Percentiles rank a stretch among this genome's conserved stretches.
phyloP scores from a whole-genome alignment of 2,888 invertebrate species.

The Arge pagana region DNA sequence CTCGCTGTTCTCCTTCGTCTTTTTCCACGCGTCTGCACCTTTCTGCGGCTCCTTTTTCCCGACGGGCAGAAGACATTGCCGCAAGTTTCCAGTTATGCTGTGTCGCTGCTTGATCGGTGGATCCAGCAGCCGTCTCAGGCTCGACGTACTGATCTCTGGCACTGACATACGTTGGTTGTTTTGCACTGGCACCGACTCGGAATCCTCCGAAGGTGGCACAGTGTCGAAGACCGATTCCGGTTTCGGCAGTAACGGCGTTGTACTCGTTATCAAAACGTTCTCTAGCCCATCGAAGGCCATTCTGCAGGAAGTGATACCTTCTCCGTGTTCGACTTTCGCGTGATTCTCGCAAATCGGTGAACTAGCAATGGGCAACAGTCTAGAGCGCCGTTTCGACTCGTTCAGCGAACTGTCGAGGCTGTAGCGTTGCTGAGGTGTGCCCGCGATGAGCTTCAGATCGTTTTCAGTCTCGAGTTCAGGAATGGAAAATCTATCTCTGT shows the following conservation, averaged over 20 bases:
- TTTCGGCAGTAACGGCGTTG: constrained; percentile 46
- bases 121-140: constrained; percentile 47
- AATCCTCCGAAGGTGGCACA: constrained; percentile 19
- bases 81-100: constrained; percentile 47
- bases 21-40: constrained; percentile 31
- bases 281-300: constrained; percentile 40
- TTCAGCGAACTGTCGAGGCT: constrained; percentile 50
- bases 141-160: constrained; percentile 51
- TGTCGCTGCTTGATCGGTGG: constrained; percentile 50
- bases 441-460: constrained; percentile 48
- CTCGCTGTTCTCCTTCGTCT: constrained; percentile 1
- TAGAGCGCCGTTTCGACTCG: constrained; percentile 37
- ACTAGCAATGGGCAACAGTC: constrained; percentile 49
- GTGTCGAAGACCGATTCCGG: constrained; percentile 34
- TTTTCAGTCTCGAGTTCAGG: constrained; percentile 52
- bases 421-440: constrained; percentile 51
- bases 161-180: constrained; percentile 47
- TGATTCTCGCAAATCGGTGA: constrained; percentile 49
- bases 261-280: constrained; percentile 45
- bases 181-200: neutral
- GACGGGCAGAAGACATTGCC: constrained; percentile 35
- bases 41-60: constrained; percentile 26
- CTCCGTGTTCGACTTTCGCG: constrained; percentile 2
- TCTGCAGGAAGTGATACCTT: constrained; percentile 17
- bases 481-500: constrained; percentile 51